Evolutionary conservation across 2,888 invertebrate species (phyloP).

Genomic region (Mimas tiliae): DNA sequence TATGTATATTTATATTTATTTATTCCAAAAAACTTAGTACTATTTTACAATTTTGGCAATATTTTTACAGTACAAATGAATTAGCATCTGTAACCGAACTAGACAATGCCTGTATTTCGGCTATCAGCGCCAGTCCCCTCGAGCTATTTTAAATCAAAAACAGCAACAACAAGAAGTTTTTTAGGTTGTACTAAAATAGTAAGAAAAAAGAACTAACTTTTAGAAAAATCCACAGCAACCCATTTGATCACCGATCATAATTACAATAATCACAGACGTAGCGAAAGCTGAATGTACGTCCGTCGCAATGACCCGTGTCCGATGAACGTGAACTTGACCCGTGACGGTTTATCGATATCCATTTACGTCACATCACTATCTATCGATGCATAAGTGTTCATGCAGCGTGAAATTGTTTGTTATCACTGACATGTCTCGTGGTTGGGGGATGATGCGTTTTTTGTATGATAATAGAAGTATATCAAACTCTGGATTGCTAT

Average conservation of each 20-base stretch:
- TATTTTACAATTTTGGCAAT: too few relatives aligned
- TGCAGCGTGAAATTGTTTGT: not conserved
- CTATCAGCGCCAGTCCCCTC: too few relatives aligned
- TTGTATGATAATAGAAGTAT: not conserved
- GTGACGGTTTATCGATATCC: not conserved
- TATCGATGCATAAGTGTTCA: conserved; percentile 17
- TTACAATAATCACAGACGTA: not conserved
- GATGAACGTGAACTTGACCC: not conserved
- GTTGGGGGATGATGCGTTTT: not conserved
- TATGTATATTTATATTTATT: too few relatives aligned
- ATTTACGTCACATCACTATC: conserved; percentile 19
- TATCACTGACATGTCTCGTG: conserved; percentile 15
- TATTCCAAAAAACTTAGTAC: too few relatives aligned
- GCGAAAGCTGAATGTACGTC: not conserved
- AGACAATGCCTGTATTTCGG: too few relatives aligned
- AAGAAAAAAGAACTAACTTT: not conserved
- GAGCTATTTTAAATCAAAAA: too few relatives aligned
- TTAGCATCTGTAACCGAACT: too few relatives aligned
- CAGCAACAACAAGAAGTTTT: too few relatives aligned
- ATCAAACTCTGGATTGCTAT: too few relatives aligned
- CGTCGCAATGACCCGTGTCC: not conserved
- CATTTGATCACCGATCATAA: not conserved
- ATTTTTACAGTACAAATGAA: too few relatives aligned
- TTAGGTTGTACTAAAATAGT: too few relatives aligned
- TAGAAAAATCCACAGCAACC: not conserved